Evolutionary conservation across 2,888 invertebrate species (phyloP).

Genomic region (Bruchidius siliquastri): DNA sequence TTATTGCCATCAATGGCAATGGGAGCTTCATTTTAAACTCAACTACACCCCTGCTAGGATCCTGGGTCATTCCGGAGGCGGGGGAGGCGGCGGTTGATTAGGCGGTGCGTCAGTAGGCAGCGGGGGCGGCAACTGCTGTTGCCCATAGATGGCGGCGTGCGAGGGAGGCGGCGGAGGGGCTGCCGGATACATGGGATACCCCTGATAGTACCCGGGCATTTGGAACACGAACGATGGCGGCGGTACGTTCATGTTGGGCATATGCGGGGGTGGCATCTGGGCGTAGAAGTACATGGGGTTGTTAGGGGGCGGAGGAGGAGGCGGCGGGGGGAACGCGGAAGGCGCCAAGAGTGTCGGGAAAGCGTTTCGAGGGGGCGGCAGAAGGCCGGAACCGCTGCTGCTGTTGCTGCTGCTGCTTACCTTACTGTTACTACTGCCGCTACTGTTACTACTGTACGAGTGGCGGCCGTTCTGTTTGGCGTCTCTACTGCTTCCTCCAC

Average conservation of each 20-base stretch:
- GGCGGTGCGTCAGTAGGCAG: conserved; percentile 59
- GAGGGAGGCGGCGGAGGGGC: not conserved
- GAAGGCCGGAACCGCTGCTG: conserved; percentile 6
- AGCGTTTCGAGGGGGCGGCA: conserved; percentile 7
- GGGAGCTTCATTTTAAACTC: too few relatives aligned
- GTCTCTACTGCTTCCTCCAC: conserved; percentile 35
- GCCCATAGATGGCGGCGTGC: conserved; percentile 32
- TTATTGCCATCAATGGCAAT: too few relatives aligned
- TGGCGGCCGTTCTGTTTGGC: conserved; percentile 43
- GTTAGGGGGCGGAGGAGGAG: conserved; percentile 16
- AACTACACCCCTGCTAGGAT: not conserved
- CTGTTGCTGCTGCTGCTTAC: conserved; percentile 6
- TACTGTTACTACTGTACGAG: conserved; percentile 43
- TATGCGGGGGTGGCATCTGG: conserved; percentile 25
- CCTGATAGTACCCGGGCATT: conserved; percentile 30
- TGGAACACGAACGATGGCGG: conserved; percentile 30
- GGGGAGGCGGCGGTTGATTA: conserved; percentile 59
- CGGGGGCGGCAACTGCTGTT: conserved; percentile 42
- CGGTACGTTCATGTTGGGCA: conserved; percentile 32
- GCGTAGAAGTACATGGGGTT: conserved; percentile 33
- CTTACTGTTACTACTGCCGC: conserved; percentile 26
- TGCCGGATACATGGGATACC: conserved; percentile 36
- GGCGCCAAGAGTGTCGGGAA: conserved; percentile 5
- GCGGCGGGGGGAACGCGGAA: conserved; percentile 6
- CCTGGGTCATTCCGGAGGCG: conserved; percentile 42